Percentiles rank a stretch among this genome's conserved stretches.
phyloP scores from a whole-genome alignment of 2,113 vertebrate genomes.

The Chaetodon trifascialis region DNA sequence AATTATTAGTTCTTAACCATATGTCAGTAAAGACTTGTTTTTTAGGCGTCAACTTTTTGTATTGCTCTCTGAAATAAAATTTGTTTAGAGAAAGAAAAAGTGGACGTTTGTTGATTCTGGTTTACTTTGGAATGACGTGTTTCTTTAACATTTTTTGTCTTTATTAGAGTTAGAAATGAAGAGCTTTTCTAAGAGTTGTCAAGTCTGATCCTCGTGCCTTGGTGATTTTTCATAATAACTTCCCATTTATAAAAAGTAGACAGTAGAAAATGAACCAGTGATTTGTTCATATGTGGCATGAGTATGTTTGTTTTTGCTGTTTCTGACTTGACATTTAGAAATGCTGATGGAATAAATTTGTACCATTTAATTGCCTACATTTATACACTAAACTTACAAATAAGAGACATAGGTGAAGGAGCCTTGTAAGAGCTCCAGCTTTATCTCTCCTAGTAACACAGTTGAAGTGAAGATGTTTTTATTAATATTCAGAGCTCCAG shows the following conservation, averaged over 20 bases:
- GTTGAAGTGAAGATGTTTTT: background rate
- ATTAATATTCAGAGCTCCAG: background rate
- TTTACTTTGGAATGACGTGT: background rate
- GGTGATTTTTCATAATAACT: background rate
- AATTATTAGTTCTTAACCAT: slow-evolving; percentile 47
- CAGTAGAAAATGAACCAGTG: background rate
- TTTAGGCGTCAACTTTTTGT: slow-evolving; percentile 66
- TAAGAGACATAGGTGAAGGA: background rate
- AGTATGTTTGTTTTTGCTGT: too few relatives aligned
- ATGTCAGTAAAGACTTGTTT: slow-evolving; percentile 52
- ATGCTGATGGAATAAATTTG: background rate
- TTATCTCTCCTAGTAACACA: background rate
- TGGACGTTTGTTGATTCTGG: background rate
- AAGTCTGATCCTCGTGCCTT: background rate
- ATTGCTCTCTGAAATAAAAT: slow-evolving; percentile 78
- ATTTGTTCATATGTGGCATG: background rate
- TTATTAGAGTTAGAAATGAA: background rate
- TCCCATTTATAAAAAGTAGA: background rate
- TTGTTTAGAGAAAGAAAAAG: slow-evolving; percentile 38
- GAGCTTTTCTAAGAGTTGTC: background rate
- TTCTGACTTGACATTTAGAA: too few relatives aligned
- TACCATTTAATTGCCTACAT: background rate
- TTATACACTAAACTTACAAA: background rate
- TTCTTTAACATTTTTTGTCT: background rate
- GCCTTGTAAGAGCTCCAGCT: background rate